A percentile compares a stretch with the other conserved stretches of the same genome.
phyloP scores from a whole-genome alignment of 2,888 invertebrate species.

The Operophtera brumata region DNA sequence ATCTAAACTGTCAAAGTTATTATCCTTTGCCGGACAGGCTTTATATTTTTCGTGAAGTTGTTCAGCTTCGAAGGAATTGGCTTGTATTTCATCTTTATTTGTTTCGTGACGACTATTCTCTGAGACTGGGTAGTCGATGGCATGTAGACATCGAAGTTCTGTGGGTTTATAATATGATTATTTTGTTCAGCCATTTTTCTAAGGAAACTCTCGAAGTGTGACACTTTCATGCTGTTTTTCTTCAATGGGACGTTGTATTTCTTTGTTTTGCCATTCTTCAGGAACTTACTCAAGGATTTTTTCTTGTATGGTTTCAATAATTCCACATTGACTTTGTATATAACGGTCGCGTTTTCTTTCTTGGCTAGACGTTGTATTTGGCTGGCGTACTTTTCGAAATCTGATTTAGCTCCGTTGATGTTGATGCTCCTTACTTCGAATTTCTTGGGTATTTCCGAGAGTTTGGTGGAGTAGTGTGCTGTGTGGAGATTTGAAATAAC shows the following conservation, averaged over 20 bases:
- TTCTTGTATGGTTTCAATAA: constrained; percentile 33
- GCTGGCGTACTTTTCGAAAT: constrained; percentile 53
- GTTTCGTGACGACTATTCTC: constrained; percentile 43
- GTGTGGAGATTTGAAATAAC: constrained; percentile 39
- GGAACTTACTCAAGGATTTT: constrained; percentile 11
- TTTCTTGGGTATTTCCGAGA: constrained; percentile 53
- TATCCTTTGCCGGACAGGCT: constrained; percentile 56
- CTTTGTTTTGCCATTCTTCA: constrained; percentile 41
- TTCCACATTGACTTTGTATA: constrained; percentile 61
- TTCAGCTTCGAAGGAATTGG: constrained; percentile 53
- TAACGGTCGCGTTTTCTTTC: constrained; percentile 50
- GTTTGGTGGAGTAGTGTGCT: constrained; percentile 37
- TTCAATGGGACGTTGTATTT: constrained; percentile 68
- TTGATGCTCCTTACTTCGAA: constrained; percentile 53
- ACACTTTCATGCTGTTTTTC: constrained; percentile 66
- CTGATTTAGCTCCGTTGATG: constrained; percentile 37
- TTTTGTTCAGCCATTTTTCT: constrained; percentile 56
- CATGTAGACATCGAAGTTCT: constrained; percentile 35
- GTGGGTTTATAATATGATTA: constrained; percentile 30
- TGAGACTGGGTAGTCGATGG: constrained; percentile 42
- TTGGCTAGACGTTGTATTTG: constrained; percentile 54
- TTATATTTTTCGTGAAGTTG: constrained; percentile 58
- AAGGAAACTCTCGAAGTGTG: constrained; percentile 61
- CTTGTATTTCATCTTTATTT: constrained; percentile 56
- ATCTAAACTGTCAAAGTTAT: constrained; percentile 46